Base-by-base conservation (phyloP, 2,888 invertebrate genomes). In the Cryptophagus acutangulus region DNA sequence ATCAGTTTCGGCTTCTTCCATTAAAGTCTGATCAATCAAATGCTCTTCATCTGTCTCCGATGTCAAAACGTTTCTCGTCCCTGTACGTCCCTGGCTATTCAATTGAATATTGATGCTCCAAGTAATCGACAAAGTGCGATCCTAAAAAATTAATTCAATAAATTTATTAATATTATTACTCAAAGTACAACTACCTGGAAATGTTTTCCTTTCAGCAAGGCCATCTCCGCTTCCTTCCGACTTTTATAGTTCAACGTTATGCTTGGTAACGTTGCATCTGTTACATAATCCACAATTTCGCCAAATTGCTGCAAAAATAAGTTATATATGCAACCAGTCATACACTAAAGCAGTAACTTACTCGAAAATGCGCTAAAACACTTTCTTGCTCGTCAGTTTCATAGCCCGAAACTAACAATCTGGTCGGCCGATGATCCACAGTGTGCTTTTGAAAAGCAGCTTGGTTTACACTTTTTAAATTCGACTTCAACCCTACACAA, bases 401-500 rank as follows among this genome's bases (percentile, higher is more conserved):
- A 70, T 92, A 93, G 10, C 93, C 93, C 3, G 88, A 87, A 34
- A 95, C 83, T 44, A 90, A 77, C 41, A 95, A 74, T 44, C 88
- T 83, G 2, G 87, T 84, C 1, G 94, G 91, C 40, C 94, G 73
- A 53, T 92, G 86, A 72, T 95, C 94, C 8, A 85, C 77, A 38
- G 81, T 78, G 44, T 76, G 76, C 33, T 73, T 72, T 49, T 71
- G 75, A 48, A 69, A 65, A 38, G 48, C 45, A 4, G 48, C 37
- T 15, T 8, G 12, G 16, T 31, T 31, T 3, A 31, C 34, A 6
- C 33, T 12, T 17, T 14, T 20, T 3, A 51, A 9, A 37, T 45
- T 46, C 12, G 47, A 46, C 41, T 54, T 57, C n/a, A 48, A 38
- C 31, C 49, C 58, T 54, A 44, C 28, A 46, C 53, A 30, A 48